Base-by-base conservation (phyloP, 1,140 invertebrate species). In the Diachasmimorpha longicaudata region DNA sequence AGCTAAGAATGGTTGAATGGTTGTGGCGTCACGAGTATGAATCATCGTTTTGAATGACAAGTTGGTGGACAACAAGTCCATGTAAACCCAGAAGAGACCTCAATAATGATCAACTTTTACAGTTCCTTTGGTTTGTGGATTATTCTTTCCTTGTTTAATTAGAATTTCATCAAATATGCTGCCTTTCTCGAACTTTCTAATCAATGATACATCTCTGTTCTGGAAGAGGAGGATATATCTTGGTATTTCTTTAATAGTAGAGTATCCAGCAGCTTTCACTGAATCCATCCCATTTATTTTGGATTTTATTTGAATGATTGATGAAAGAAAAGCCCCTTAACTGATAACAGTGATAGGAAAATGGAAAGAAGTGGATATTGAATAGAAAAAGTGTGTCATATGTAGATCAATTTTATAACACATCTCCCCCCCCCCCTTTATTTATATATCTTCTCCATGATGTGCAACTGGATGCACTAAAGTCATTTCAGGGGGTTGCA, bases 21-120 rank as follows among this genome's bases (percentile, higher is more conserved):
- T 6, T 63, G 58, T 66, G 69, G 71, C 74, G 74, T 76, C 69
- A 76, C 37, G 37, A 63, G 69, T 39, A 76, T 76, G 74, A 76
- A 71, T 76, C 74, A 76, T 76, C 69, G 44, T 68, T 21, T 67
- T 39, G 9, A 42, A 63, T 42, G 4, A 67, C 21, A 31, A 11
- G 63, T 14, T 70, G 0, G 16, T 70, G 23, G 23, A 46, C 69
- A n/a, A 11, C 44, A 46, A n/a, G n/a, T n/a, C 16, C 10, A 4
- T 70, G 21, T 63, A 63, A 31, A 63, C 5, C 5, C 19, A 19
- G 19, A 63, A 23, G 21, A 63, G 21, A 10, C 19, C 58, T 63
- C 42, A 70, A 70, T 70, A 9, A 31, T 19, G 23, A 9, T 63
- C 5, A 63, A 14, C 13, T 63, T 19, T 21, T 63, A 25, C 0